phyloP scores from a whole-genome alignment of 2,888 invertebrate genomes.

The Halictus quadricinctus region DNA sequence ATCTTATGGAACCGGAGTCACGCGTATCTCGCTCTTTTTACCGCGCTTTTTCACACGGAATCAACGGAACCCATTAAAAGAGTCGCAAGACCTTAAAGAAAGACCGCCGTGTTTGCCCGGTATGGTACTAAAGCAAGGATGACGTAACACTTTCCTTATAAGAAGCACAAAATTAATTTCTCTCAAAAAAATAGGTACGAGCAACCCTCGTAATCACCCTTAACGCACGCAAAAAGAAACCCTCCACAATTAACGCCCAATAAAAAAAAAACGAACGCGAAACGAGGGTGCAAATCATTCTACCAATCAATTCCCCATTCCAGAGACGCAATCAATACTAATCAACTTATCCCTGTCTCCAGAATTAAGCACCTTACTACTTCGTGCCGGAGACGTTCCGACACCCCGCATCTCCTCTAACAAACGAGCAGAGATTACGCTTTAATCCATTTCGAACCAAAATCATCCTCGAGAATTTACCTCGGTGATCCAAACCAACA shows the following conservation, averaged over 20 bases:
- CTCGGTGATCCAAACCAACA: not conserved
- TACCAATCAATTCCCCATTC: slow-evolving; percentile 14
- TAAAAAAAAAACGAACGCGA: not conserved
- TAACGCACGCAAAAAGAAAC: not conserved
- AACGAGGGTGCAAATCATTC: not conserved
- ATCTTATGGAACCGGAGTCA: not conserved
- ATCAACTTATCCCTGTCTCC: slow-evolving; percentile 55
- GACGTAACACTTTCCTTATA: not conserved
- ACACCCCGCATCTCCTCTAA: not conserved
- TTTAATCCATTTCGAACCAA: not conserved
- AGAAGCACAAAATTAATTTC: not conserved
- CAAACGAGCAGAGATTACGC: not conserved
- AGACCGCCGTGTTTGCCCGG: not conserved
- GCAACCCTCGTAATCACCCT: not conserved
- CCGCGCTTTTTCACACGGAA: not conserved
- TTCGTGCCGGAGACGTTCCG: not conserved
- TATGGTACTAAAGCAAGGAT: not conserved
- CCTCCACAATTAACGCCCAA: not conserved
- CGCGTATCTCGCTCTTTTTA: slow-evolving; percentile 21
- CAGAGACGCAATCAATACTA: slow-evolving; percentile 51
- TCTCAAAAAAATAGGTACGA: not conserved
- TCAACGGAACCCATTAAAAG: slow-evolving; percentile 21
- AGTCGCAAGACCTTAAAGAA: slow-evolving; percentile 13
- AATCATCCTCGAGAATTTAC: not conserved
- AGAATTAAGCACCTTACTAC: slow-evolving; percentile 17